Evolutionary conservation across 2,113 vertebrate species (phyloP), one percentile per base, ranked within the genome.

Genomic region (Lucifuga dentata): DNA sequence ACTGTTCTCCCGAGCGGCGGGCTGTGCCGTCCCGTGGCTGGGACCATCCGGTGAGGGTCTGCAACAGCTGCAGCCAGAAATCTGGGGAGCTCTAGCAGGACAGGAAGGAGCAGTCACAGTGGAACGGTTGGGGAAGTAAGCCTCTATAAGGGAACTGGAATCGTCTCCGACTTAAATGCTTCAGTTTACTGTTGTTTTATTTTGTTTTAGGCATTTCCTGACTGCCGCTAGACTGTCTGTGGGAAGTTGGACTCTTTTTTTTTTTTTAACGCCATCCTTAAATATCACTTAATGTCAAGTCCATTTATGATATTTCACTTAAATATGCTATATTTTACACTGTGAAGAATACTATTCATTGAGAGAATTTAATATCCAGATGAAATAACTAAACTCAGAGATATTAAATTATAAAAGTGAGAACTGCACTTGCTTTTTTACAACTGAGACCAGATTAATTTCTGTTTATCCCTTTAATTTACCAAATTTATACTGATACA

Each of bases 31-130:
- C 98, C 15, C 93, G 98, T 0, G 98, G 97, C 65, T 99, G 98
- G 98, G 96, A 99, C 92, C 97, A 99, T 86, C 96, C 96, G 0
- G 98, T 99, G 70, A 93, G 97, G 77, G 95, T 99, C 66, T 99
- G 98, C 84, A 93, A 93, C 78, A 91, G 93, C 71, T 99, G 97
- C 93, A 94, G 90, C 94, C 96, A 99, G 92, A 98, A 97, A 90
- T 89, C 95, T 1, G 95, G 96, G 35, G 97, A 99, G 48, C 97
- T 99, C 90, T 99, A 98, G 94, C 93, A 87, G 73, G 49, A 64
- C 5, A 0, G 12, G 46, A 4, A 53, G 5, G 1, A 0, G 6
- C 13, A 39, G 10, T 16, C 6, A 5, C 5, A 15, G 0, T 0
- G 8, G 0, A n/a, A 11, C 1, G 5, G n/a, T 35, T 5, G 2